Evolutionary conservation across 2,797 vertebrate species (phyloP).

Genomic region (Cryptoblepharus egeriae): DNA sequence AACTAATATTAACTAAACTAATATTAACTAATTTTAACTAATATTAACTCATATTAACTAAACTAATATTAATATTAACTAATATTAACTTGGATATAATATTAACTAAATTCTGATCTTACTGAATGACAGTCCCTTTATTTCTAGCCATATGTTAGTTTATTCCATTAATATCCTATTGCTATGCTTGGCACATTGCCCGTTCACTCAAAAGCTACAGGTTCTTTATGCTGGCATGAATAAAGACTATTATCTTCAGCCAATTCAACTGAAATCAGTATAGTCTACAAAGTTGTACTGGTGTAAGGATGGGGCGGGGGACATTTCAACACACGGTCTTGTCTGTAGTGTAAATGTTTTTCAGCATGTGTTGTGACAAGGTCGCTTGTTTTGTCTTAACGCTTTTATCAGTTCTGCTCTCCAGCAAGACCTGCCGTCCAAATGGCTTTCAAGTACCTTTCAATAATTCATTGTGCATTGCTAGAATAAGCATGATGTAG

Average conservation of each 20-base stretch:
- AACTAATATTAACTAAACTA: background rate
- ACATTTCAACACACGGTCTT: constrained; percentile 42
- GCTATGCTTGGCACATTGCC: constrained; percentile 5
- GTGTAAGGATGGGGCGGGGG: constrained; percentile 19
- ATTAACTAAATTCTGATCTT: background rate
- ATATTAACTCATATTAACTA: background rate
- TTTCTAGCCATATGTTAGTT: background rate
- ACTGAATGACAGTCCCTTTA: background rate
- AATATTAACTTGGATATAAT: background rate
- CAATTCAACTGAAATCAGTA: constrained; percentile 2
- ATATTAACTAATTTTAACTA: background rate
- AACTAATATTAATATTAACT: background rate
- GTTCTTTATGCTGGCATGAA: constrained; percentile 23
- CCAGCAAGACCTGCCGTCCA: constrained; percentile 43
- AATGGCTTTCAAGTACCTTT: constrained; percentile 54
- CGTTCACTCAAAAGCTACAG: background rate
- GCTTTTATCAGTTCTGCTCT: constrained; percentile 58
- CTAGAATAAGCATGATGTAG: constrained; percentile 59
- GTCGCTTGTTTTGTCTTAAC: constrained; percentile 55
- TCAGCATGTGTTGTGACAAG: constrained; percentile 32
- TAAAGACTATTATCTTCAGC: background rate
- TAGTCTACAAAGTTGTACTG: constrained; percentile 30
- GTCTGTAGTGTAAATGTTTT: constrained; percentile 44
- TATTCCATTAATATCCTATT: background rate
- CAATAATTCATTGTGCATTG: constrained; percentile 67